Conservation (phyloP, 2,113 vertebrate species). For the Hydropotes inermis region DNA sequence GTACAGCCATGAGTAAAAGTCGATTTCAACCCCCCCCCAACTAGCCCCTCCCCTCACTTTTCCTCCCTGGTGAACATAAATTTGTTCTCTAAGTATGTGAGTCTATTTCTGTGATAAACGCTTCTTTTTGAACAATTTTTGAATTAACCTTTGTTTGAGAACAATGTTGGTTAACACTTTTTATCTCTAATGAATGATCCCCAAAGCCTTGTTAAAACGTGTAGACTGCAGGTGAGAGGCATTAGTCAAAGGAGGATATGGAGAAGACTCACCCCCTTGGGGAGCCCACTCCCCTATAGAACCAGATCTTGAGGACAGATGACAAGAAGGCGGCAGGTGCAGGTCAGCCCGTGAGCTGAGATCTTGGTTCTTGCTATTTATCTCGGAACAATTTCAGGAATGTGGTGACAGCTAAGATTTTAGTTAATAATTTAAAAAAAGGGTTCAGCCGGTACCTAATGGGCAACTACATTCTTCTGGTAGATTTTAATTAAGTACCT, state of each 20-base stretch:
- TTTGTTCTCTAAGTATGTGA: neutral
- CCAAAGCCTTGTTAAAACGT: neutral
- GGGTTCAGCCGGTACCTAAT: neutral
- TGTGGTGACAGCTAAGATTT: neutral
- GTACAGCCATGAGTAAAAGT: neutral
- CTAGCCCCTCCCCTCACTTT: neutral
- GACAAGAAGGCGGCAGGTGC: neutral
- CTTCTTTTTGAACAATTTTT: constrained; percentile 14
- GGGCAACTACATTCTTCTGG: neutral
- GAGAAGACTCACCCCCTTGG: neutral
- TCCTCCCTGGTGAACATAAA: neutral
- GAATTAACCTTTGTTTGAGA: constrained; percentile 46
- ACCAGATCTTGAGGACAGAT: neutral
- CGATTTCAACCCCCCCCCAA: neutral
- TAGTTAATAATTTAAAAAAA: neutral
- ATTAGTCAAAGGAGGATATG: neutral
- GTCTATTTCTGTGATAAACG: neutral
- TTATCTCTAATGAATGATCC: neutral
- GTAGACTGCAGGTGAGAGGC: neutral
- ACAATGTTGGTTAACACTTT: neutral
- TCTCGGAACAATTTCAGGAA: neutral
- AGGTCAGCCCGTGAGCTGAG: neutral
- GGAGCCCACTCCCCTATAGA: neutral
- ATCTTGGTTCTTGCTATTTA: neutral
- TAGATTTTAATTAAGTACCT: neutral